Percentiles rank a stretch among this genome's conserved stretches.
phyloP scores from a whole-genome alignment of 2,113 vertebrate species.

The Mus musculus region GRCm39 chr5:115166001-115166500 shows the following conservation, averaged over 20 bases:
- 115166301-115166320: background rate
- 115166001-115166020: background rate
- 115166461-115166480: background rate
- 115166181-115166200: conserved; percentile 15
- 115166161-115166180: background rate
- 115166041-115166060: background rate
- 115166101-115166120: background rate
- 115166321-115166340: background rate
- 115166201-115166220: background rate
- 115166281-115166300: background rate
- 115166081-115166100: conserved; percentile 31
- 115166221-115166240: background rate
- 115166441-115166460: conserved; percentile 17
- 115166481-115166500: background rate
- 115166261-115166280: background rate
- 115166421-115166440: conserved; percentile 4
- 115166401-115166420: background rate
- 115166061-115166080: background rate
- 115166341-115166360: background rate
- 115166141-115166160: background rate
- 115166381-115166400: background rate
- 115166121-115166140: background rate
- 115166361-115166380: background rate
- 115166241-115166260: background rate
- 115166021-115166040: background rate